Base-by-base conservation (phyloP, 1,140 invertebrate species). In the Matsumurasca onukii region DNA sequence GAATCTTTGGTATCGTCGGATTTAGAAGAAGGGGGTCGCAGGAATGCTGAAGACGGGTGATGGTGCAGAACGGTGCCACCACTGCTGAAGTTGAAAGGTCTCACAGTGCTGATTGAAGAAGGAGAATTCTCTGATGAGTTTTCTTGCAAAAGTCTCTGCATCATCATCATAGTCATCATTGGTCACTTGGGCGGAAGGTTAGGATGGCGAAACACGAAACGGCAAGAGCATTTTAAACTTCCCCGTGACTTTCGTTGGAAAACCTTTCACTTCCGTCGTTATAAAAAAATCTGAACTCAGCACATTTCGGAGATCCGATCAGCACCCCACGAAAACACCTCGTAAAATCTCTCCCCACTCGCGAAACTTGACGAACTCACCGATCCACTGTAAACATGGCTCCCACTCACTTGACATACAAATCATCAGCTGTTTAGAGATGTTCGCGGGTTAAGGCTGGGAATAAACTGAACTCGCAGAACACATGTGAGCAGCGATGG, bases 91-190 rank as follows among this genome's bases (percentile, higher is more conserved):
- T 45, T 65, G 34, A 65, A 65, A 27, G 31, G 62, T 24, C 62
- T 31, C 1, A 15, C 24, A 17, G 29, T 3, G 22, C 20, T 27
- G 64, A 13, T 66, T 20, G 30, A 5, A n/a, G 39, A 24, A 34
- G 31, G 5, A 25, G 57, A 63, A 31, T 15, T 17, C n/a, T 25
- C 27, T 12, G 48, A 20, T 17, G 55, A 13, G 55, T 59, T 59
- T 24, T 72, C 66, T 59, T 72, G 73, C 22, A 73, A 45, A 17
- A 73, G 27, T 45, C 71, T 31, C 39, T 73, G 70, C 73, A 73
- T 73, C 73, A 73, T 73, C 71, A 71, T 73, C 71, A 73, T 73
- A 39, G 73, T 73, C 73, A 73, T 73, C 67, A 71, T 71, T 52
- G 64, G 52, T 39, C n/a, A 34, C 61, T 59, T 59, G 25, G n/a